Percentiles rank a stretch among this genome's conserved stretches.
Conservation (phyloP, 2,113 vertebrate genomes). For the Eudyptes chrysolophus region DNA sequence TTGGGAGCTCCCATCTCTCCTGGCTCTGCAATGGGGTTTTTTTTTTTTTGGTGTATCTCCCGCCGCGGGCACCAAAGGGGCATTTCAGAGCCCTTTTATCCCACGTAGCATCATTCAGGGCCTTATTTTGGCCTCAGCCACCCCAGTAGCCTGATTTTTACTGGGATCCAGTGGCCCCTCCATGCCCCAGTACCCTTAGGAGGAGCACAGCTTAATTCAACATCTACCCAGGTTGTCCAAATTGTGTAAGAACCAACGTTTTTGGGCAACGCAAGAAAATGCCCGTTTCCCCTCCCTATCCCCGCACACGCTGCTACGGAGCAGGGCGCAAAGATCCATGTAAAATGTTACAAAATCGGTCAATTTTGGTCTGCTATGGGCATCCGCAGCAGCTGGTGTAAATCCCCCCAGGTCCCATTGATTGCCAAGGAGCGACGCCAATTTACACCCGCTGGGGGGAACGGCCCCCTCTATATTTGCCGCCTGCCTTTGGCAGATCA, state of each 20-base stretch:
- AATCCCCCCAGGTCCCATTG: not conserved
- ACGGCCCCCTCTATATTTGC: not conserved
- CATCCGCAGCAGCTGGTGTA: not conserved
- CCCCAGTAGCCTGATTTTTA: not conserved
- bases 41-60: too few species aligned
- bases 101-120: not conserved
- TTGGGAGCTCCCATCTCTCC: not conserved
- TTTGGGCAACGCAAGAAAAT: rapidly evolving
- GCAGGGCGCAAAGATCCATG: not conserved
- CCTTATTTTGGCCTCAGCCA: not conserved
- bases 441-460: not conserved
- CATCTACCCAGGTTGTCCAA: not conserved
- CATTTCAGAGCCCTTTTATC: not conserved
- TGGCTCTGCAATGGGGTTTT: rapidly evolving
- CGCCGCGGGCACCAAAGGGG: rapidly evolving
- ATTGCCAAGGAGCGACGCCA: not conserved
- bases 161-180: not conserved
- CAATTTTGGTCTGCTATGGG: not conserved
- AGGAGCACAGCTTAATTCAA: not conserved
- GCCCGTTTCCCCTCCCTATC: not conserved
- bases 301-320: rapidly evolving
- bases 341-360: constrained; percentile 48
- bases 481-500: constrained; percentile 9
- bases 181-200: rapidly evolving
- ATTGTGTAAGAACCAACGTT: not conserved